Evolutionary conservation across 2,888 invertebrate genomes (phyloP), one percentile per base, ranked within the genome.

Genomic region (Acleris holmiana): DNA sequence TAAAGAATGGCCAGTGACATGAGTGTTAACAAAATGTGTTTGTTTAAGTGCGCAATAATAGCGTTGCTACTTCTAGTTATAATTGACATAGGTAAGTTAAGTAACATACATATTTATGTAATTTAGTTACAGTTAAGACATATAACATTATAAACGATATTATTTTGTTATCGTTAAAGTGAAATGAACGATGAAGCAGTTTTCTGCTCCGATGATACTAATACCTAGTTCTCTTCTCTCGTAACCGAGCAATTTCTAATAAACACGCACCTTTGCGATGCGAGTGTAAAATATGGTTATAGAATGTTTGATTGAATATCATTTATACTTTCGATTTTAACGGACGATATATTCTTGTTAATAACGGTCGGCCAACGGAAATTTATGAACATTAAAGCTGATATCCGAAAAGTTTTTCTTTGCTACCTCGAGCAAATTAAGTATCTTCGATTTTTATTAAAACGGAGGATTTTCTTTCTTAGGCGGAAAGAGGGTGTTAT

Each of bases 71-170:
- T 84, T 18, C 66, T 83, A 54, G 50, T 76, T 61, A 72, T 72
- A 21, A 71, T 74, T 46, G 77, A 78, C 67, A 76, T 79, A 57
- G 79, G 87, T 82, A 73, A 80, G 84, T 82, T 40, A 18, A 44
- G 8, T 13, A 50, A 5, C 4, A 44, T 35, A 35, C 10, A 13
- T 35, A 25, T 5, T 1, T 25, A 35, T 35, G 4, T 35, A 35
- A 13, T 35, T 35, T 3, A 35, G 1, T 13, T 4, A 13, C 13
- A 35, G 35, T 35, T 35, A 13, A 8, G 13, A 35, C 8, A 13
- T 13, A 13, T 13, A 13, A 4, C 35, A 29, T 29, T 35, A 35
- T 35, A 35, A 35, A 13, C 3, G 13, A 13, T 35, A 13, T 35
- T 35, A 35, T 35, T 10, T 3, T 35, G 10, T 35, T n/a, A 44